phyloP scores from a whole-genome alignment of 2,888 invertebrate genomes.

The Phrixothrix hirtus region DNA sequence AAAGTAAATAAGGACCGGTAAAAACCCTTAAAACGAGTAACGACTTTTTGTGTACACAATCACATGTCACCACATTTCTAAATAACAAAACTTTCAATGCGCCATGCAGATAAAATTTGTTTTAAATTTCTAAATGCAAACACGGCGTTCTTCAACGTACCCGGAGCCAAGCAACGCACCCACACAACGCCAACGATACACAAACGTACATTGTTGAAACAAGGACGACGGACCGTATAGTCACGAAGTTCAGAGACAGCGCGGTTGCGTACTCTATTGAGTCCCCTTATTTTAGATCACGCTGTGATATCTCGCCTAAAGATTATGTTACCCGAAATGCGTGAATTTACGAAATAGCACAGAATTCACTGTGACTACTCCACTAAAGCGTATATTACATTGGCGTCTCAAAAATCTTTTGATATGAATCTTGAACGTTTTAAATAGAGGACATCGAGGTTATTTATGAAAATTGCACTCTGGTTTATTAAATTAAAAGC shows the following conservation, averaged over 20 bases:
- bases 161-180: constrained; percentile 16
- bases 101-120: too few species aligned
- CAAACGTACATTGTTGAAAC: constrained; percentile 32
- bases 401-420: not conserved
- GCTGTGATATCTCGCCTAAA: constrained; percentile 33
- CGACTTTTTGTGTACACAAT: not conserved
- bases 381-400: not conserved
- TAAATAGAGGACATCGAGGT: not conserved
- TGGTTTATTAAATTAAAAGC: too few species aligned
- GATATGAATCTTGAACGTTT: not conserved
- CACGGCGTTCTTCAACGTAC: constrained; percentile 9
- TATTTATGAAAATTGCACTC: not conserved
- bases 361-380: not conserved
- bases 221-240: constrained; percentile 31
- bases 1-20: constrained; percentile 4
- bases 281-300: constrained; percentile 31
- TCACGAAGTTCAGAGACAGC: constrained; percentile 39
- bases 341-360: constrained; percentile 15
- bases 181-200: constrained; percentile 29
- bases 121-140: constrained; percentile 5
- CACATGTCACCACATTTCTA: not conserved
- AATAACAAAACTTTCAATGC: too few species aligned
- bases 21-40: constrained; percentile 5
- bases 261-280: constrained; percentile 38
- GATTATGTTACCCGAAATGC: constrained; percentile 36